Conservation (phyloP, 1,140 invertebrate species). For the Zaprionus tsacasi region DNA sequence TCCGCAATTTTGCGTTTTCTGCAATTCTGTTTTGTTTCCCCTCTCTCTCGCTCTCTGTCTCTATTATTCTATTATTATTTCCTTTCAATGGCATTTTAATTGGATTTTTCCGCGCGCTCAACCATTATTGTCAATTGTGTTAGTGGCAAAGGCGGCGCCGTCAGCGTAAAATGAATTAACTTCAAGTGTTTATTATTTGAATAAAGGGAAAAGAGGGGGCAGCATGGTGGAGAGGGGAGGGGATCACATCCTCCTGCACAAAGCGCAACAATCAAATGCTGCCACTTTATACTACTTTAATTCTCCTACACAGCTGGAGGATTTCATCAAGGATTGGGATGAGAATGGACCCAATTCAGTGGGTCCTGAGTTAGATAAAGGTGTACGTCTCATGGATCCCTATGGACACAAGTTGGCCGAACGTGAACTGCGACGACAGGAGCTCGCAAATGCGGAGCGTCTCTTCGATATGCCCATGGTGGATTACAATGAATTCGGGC, state of each 20-base stretch:
- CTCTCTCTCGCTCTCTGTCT: not conserved
- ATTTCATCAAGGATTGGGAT: conserved; percentile 90
- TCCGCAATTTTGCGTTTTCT: conserved; percentile 62
- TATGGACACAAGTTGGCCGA: conserved; percentile 88
- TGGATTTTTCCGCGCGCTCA: conserved; percentile 83
- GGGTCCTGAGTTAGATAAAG: conserved; percentile 90
- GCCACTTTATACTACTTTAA: conserved; percentile 19
- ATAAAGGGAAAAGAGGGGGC: conserved; percentile 57
- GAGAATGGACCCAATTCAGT: conserved; percentile 91
- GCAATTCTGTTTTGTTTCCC: conserved; percentile 80
- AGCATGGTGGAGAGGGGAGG: not conserved
- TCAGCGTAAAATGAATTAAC: conserved; percentile 83
- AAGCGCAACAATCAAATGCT: conserved; percentile 39
- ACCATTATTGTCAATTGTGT: conserved; percentile 84
- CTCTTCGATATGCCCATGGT: conserved; percentile 93
- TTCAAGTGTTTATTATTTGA: conserved; percentile 84
- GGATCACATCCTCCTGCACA: conserved; percentile 20
- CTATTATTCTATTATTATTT: conserved; percentile 72
- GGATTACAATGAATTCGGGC: conserved; percentile 91
- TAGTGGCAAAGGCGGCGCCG: conserved; percentile 55
- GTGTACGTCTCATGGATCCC: conserved; percentile 88
- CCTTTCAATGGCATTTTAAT: conserved; percentile 84
- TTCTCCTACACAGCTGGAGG: conserved; percentile 82
- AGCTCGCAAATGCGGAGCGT: conserved; percentile 91
- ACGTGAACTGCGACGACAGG: conserved; percentile 88